These are phyloP conservation scores for Rhagium mordax DNA, from an alignment of 2,888 invertebrate genomes.

Conservation along the genomic window DNA sequence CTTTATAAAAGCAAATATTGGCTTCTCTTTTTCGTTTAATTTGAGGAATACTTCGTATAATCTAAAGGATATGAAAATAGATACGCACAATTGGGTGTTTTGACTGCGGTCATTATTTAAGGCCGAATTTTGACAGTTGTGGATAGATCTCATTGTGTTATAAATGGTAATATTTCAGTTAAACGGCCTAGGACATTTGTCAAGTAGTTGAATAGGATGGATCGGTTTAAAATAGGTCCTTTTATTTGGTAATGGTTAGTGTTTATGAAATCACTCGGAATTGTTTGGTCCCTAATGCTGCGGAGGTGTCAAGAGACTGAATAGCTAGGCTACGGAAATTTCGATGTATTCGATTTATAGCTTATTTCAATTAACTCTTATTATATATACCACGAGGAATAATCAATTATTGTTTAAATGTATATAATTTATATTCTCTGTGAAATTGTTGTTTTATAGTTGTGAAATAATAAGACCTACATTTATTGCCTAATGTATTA, in stretches of 20 bases:
- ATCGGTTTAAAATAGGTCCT: constrained; percentile 6
- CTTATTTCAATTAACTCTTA: not conserved
- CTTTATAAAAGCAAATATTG: not conserved
- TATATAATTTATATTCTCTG: not conserved
- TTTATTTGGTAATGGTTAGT: constrained; percentile 19
- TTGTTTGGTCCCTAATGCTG: constrained; percentile 4
- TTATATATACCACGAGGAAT: not conserved
- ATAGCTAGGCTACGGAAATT: not conserved
- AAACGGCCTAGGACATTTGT: constrained; percentile 23
- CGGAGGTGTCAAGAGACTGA: constrained; percentile 17
- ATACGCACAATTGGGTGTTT: constrained; percentile 64
- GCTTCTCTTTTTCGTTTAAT: constrained; percentile 42
- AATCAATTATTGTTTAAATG: not conserved
- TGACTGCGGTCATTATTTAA: constrained; percentile 65
- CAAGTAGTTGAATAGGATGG: constrained; percentile 28
- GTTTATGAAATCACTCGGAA: constrained; percentile 1
- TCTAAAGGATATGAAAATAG: constrained; percentile 48
- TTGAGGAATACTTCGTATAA: constrained; percentile 49
- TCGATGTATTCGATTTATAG: not conserved
- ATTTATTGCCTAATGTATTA: no score
- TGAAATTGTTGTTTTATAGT: no score
- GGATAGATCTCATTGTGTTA: constrained; percentile 60
- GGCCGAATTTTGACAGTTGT: constrained; percentile 62
- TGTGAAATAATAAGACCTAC: no score
- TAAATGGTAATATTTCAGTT: constrained; percentile 12